These are phyloP conservation scores for Synodontis membranacea DNA, from an alignment of 2,113 vertebrate species.

Conservation along the genomic window DNA sequence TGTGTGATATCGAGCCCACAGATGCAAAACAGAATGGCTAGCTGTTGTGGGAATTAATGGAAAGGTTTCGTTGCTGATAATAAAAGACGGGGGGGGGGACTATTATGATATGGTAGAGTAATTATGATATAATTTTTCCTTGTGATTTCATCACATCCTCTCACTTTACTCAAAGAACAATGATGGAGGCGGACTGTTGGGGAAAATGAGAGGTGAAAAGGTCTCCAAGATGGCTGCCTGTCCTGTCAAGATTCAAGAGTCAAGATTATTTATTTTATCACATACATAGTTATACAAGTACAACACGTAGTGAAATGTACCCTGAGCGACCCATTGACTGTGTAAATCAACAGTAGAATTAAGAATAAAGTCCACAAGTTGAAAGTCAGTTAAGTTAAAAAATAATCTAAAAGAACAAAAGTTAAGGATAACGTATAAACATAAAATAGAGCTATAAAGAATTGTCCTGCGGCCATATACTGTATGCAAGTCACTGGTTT, in stretches of 20 bases:
- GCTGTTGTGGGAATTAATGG: constrained; percentile 41
- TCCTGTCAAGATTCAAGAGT: too few species aligned
- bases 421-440: too few species aligned
- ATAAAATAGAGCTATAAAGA: too few species aligned
- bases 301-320: too few species aligned
- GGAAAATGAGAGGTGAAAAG: constrained; percentile 35
- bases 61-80: constrained; percentile 31
- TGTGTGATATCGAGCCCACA: constrained; percentile 52
- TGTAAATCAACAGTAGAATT: too few species aligned
- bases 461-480: not conserved
- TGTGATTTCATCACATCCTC: constrained; percentile 47
- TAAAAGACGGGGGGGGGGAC: not conserved
- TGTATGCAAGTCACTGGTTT: not conserved
- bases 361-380: too few species aligned
- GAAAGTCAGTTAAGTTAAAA: too few species aligned
- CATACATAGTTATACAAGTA: too few species aligned
- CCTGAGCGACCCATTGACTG: too few species aligned
- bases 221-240: constrained; percentile 12
- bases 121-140: constrained; percentile 58
- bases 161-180: constrained; percentile 46
- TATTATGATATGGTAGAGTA: constrained; percentile 38
- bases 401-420: too few species aligned
- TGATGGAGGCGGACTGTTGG: constrained; percentile 5
- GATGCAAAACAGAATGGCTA: constrained; percentile 35
- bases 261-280: too few species aligned